phyloP scores from a whole-genome alignment of 2,113 vertebrate genomes.

The Corythaeola cristata region DNA sequence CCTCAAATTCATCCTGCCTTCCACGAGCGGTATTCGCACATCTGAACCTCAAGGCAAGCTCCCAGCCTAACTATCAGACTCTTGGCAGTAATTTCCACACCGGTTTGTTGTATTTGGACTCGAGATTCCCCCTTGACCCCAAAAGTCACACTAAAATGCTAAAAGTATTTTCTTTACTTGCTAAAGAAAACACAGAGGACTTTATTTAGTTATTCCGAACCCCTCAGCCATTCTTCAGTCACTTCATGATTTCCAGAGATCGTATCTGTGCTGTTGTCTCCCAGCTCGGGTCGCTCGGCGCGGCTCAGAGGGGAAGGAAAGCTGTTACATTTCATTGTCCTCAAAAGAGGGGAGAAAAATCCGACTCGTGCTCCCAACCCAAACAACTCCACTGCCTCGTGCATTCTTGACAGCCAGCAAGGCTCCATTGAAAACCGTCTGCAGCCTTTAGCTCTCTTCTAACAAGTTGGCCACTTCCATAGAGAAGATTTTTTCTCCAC shows the following conservation, averaged over 20 bases:
- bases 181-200: slow-evolving; percentile 73
- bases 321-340: slow-evolving; percentile 61
- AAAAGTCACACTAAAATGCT: slow-evolving; percentile 73
- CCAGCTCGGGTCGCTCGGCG: background rate
- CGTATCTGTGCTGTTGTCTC: slow-evolving; percentile 61
- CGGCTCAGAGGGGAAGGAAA: slow-evolving; percentile 24
- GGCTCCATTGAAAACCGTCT: background rate
- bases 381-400: slow-evolving; percentile 3
- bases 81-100: slow-evolving; percentile 64
- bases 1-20: background rate
- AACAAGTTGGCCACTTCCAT: slow-evolving; percentile 16
- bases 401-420: slow-evolving; percentile 55
- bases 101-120: slow-evolving; percentile 75
- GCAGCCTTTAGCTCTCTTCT: slow-evolving; percentile 35
- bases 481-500: background rate
- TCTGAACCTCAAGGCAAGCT: slow-evolving; percentile 56
- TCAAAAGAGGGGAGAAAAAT: slow-evolving; percentile 57
- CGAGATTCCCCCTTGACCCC: slow-evolving; percentile 67
- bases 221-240: slow-evolving; percentile 57
- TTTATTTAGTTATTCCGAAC: slow-evolving; percentile 70
- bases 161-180: slow-evolving; percentile 80
- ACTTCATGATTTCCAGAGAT: slow-evolving; percentile 70
- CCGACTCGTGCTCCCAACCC: background rate
- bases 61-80: slow-evolving; percentile 47
- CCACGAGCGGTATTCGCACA: background rate